A percentile compares a stretch with the other conserved stretches of the same genome.
These are phyloP conservation scores for Amphiprion ocellaris DNA, from an alignment of 2,113 vertebrate genomes.

Conservation along the genomic window DNA sequence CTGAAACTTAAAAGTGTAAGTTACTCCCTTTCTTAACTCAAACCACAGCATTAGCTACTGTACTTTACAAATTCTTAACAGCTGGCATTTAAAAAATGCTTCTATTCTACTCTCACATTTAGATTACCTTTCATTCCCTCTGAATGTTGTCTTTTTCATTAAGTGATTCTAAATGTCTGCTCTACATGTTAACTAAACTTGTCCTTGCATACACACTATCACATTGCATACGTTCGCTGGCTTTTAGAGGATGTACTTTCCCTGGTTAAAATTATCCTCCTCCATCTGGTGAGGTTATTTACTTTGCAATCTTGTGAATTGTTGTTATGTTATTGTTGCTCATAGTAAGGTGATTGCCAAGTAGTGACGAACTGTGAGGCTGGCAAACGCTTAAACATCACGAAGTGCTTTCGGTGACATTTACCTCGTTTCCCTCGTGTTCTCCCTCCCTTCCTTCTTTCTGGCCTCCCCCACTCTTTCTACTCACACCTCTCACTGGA, in stretches of 20 bases:
- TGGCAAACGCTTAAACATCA: constrained; percentile 70
- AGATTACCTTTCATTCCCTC: neutral
- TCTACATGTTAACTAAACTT: constrained; percentile 15
- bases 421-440: constrained; percentile 52
- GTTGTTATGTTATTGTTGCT: constrained; percentile 69
- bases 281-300: constrained; percentile 49
- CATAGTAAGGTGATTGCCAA: constrained; percentile 68
- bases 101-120: neutral
- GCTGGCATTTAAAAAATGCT: neutral
- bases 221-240: constrained; percentile 12
- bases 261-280: constrained; percentile 49
- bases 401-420: constrained; percentile 70
- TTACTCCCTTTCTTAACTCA: too few species aligned
- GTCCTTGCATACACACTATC: neutral
- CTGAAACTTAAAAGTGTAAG: neutral
- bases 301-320: constrained; percentile 58
- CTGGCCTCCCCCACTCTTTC: constrained; percentile 61
- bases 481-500: constrained; percentile 73
- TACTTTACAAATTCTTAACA: neutral
- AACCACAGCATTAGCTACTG: neutral
- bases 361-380: constrained; percentile 71
- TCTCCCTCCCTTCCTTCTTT: constrained; percentile 34
- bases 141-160: neutral
- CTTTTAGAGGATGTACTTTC: constrained; percentile 33
- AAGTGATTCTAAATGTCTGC: neutral